phyloP scores from a whole-genome alignment of 2,888 invertebrate genomes.

The Salpingus planirostris region DNA sequence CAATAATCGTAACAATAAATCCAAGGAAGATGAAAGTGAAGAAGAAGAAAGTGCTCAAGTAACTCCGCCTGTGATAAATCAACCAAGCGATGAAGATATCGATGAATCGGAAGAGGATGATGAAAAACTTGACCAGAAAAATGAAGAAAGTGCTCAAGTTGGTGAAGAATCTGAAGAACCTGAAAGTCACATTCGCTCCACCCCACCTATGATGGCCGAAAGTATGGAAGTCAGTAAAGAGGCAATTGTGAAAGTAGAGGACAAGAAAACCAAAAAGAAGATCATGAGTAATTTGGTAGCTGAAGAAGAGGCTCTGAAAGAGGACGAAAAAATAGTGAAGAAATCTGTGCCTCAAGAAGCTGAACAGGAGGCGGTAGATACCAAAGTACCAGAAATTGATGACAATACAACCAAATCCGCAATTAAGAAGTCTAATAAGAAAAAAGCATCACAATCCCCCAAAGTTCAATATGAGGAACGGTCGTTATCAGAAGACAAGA shows the following conservation, averaged over 20 bases:
- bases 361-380: slow-evolving; percentile 10
- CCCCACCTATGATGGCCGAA: too few species aligned
- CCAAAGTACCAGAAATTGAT: too few species aligned
- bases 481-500: too few species aligned
- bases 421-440: too few species aligned
- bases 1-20: not conserved
- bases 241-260: slow-evolving; percentile 6
- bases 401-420: too few species aligned
- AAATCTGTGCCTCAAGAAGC: slow-evolving; percentile 3
- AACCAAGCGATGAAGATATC: not conserved
- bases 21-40: slow-evolving; percentile 3
- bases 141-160: not conserved
- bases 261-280: slow-evolving; percentile 9
- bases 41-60: not conserved
- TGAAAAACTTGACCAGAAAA: not conserved
- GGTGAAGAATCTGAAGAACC: slow-evolving; percentile 6
- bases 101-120: not conserved
- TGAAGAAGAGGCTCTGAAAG: not conserved
- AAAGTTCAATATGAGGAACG: too few species aligned
- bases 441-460: too few species aligned
- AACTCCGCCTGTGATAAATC: not conserved
- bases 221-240: slow-evolving; percentile 6
- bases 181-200: too few species aligned
- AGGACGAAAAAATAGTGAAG: slow-evolving; percentile 1
- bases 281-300: slow-evolving; percentile 1